Base-by-base conservation (phyloP, 2,888 invertebrate genomes). In the Hyppa rectilinea region DNA sequence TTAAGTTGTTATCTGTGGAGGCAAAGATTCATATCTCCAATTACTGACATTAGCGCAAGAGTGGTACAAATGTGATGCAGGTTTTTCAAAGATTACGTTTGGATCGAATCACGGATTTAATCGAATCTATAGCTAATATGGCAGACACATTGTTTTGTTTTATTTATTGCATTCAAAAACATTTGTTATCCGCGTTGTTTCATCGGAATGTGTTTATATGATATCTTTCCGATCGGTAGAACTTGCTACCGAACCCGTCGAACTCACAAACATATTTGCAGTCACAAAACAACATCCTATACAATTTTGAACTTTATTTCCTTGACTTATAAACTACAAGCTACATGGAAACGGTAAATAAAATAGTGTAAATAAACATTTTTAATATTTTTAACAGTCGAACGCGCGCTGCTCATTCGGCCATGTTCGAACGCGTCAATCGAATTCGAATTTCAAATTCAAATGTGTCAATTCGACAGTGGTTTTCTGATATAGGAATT, bases 181-280 rank as follows among this genome's bases (percentile, higher is more conserved):
- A 84, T 86, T 86, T 85, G 85, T 88, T 81, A 84, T 74, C 83
- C 78, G 81, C 82, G 81, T 86, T 90, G 88, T 92, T 89, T 89
- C 89, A 90, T 91, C 85, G 92, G 93, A 93, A 94, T 94, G 92
- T 89, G 80, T 90, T 92, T 88, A 74, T 83, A 85, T 85, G 91
- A 93, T 93, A 95, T 94, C 94, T 94, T 95, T 94, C 90, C 92
- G 84, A 94, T 93, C 90, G 89, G 88, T 84, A 87, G 89, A 83
- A 87, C 91, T 88, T 80, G 95, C 95, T 95, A 95, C 95, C 84
- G 94, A 87, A 86, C 87, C 87, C 82, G 85, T 71, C 71, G 53
- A 80, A 61, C 50, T 61, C 55, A 74, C 73, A 36, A 69, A 67
- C 36, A 53, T 49, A 67, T 56, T 64, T 62, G 63, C 43, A 40